These are phyloP conservation scores for Redunca redunca DNA, from an alignment of 2,113 vertebrate genomes.

Conservation along the genomic window DNA sequence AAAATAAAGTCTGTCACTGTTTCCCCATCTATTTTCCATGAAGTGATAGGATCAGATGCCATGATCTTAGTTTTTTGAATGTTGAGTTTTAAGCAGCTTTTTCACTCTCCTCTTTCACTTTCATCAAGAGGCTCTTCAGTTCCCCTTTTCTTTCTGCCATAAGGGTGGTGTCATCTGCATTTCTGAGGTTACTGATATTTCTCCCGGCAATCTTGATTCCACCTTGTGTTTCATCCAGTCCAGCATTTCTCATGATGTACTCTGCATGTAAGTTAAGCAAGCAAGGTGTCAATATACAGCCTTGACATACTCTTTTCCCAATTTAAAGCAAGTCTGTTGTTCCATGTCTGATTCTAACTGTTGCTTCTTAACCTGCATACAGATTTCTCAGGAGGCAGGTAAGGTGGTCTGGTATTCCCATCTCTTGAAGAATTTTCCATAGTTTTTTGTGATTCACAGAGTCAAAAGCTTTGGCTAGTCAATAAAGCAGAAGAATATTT, in stretches of 20 bases:
- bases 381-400: not conserved
- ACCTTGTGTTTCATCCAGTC: not conserved
- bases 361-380: not conserved
- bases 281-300: not conserved
- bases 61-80: not conserved
- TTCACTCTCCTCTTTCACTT: not conserved
- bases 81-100: not conserved
- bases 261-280: not conserved
- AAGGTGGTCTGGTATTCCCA: not conserved
- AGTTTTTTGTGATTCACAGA: not conserved
- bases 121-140: not conserved
- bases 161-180: not conserved
- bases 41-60: not conserved
- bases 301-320: not conserved
- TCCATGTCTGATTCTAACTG: not conserved
- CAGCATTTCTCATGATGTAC: not conserved
- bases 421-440: not conserved
- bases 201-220: not conserved
- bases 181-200: not conserved
- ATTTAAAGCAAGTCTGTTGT: not conserved
- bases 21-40: not conserved
- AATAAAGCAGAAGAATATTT: not conserved
- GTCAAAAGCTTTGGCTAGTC: not conserved
- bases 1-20: not conserved
- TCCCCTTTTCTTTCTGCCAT: not conserved